phyloP scores from a whole-genome alignment of 1,140 invertebrate species.

The Macrocentrus cingulum region DNA sequence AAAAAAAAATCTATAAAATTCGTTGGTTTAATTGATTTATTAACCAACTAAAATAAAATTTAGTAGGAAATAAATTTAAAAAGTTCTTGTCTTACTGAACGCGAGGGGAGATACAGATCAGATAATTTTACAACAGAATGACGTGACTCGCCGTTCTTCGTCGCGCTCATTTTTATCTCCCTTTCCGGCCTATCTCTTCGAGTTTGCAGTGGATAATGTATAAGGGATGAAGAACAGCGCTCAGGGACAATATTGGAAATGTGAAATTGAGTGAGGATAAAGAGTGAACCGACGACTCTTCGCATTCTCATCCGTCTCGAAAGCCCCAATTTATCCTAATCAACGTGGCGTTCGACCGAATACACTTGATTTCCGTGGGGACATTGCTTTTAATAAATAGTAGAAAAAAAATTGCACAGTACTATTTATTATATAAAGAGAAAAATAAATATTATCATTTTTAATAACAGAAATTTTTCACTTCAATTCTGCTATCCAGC shows the following conservation, averaged over 20 bases:
- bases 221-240: background rate
- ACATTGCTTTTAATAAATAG: too few relatives aligned
- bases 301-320: background rate
- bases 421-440: too few relatives aligned
- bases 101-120: too few relatives aligned
- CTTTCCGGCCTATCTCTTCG: background rate
- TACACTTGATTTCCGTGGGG: background rate
- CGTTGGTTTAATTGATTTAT: too few relatives aligned
- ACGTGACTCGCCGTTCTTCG: background rate
- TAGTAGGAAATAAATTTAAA: too few relatives aligned
- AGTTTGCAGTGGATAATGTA: background rate
- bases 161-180: background rate
- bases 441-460: too few relatives aligned
- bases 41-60: too few relatives aligned
- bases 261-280: background rate
- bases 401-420: too few relatives aligned
- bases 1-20: too few relatives aligned
- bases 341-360: background rate
- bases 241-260: background rate
- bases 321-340: background rate
- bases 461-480: too few relatives aligned
- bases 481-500: too few relatives aligned
- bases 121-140: background rate
- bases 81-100: too few relatives aligned
- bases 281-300: background rate